Percentiles rank a stretch among this genome's conserved stretches.
Conservation (phyloP, 2,888 invertebrate genomes). For the Hartigia nigra region DNA sequence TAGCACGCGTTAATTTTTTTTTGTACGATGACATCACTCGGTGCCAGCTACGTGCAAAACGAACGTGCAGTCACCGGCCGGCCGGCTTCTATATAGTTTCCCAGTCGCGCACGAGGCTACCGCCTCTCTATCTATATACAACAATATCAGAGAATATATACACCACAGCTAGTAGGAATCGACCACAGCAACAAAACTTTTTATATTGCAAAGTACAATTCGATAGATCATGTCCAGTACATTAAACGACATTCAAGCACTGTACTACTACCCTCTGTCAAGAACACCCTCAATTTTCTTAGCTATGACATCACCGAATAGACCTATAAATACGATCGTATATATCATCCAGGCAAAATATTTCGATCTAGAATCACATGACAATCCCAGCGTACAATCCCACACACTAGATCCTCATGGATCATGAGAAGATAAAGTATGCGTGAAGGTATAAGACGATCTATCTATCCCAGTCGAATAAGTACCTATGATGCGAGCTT, state of each 20-base stretch:
- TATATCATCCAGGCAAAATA: background rate
- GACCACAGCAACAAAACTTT: background rate
- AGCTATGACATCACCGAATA: background rate
- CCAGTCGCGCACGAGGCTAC: background rate
- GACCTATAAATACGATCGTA: background rate
- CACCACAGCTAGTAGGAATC: background rate
- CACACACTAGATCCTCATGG: background rate
- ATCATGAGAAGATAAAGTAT: background rate
- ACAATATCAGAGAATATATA: background rate
- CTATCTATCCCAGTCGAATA: background rate
- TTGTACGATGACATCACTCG: conserved; percentile 5
- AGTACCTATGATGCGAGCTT: conserved; percentile 23
- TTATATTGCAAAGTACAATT: background rate
- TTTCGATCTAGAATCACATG: background rate
- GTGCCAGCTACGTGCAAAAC: background rate
- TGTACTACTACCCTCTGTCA: background rate
- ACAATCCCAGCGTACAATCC: background rate
- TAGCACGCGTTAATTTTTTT: background rate
- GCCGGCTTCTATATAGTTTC: background rate
- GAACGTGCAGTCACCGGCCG: conserved; percentile 4
- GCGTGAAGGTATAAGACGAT: background rate
- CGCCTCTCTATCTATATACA: background rate
- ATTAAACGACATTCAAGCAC: background rate
- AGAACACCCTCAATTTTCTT: background rate
- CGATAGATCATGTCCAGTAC: background rate